Evolutionary conservation across 2,113 vertebrate species (phyloP).

Genomic region (Xiphophorus maculatus): DNA sequence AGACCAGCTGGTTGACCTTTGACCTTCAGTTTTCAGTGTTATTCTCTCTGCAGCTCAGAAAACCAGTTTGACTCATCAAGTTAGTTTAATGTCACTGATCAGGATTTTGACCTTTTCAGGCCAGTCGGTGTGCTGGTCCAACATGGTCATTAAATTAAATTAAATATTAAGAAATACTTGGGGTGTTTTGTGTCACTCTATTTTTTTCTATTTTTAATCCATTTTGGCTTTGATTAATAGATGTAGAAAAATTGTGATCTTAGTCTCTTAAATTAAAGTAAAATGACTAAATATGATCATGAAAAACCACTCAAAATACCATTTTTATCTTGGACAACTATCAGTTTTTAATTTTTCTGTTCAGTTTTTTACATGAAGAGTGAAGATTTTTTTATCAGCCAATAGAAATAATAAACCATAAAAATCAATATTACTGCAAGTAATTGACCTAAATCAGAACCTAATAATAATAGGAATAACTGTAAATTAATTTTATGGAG

Average conservation of each 20-base stretch:
- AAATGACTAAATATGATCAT: too few species aligned
- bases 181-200: not conserved
- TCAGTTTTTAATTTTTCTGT: too few species aligned
- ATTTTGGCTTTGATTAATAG: not conserved
- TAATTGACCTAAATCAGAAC: not conserved
- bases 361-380: too few species aligned
- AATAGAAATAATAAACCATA: not conserved
- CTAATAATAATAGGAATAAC: not conserved
- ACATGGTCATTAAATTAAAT: not conserved
- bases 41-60: not conserved
- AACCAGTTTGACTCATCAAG: conserved; percentile 39
- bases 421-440: not conserved
- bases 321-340: too few species aligned
- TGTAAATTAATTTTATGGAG: not conserved
- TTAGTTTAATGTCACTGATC: conserved; percentile 65
- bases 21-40: not conserved
- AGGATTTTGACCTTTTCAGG: conserved; percentile 56
- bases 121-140: not conserved
- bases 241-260: not conserved
- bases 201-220: too few species aligned
- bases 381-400: not conserved
- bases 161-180: not conserved
- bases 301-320: too few species aligned
- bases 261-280: too few species aligned
- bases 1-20: not conserved